Conservation (phyloP, 1,140 invertebrate species). For the Ephestia elutella region DNA sequence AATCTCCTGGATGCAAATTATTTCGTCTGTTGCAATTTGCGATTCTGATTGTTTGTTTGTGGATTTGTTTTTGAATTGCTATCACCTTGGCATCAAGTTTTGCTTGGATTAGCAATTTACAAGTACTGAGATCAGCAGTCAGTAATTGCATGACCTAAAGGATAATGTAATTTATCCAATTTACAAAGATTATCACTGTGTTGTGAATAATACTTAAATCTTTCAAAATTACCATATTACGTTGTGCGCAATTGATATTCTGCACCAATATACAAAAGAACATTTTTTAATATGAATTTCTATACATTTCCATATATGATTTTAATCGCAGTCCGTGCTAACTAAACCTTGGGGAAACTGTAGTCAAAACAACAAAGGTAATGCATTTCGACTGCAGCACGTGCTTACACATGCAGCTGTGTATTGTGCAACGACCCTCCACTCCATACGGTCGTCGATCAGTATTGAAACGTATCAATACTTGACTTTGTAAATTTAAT, state of each 20-base stretch:
- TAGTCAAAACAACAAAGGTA: background rate
- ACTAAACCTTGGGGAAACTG: background rate
- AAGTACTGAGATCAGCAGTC: background rate
- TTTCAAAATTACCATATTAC: too few relatives aligned
- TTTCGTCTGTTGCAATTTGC: background rate
- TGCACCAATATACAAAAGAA: too few relatives aligned
- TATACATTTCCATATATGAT: background rate
- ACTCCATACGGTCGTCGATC: background rate
- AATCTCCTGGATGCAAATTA: conserved; percentile 9
- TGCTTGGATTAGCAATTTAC: background rate
- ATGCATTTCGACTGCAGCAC: conserved; percentile 2
- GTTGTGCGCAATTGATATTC: too few relatives aligned
- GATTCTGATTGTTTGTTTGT: background rate
- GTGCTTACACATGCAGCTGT: conserved; percentile 6
- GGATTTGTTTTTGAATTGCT: conserved; percentile 1
- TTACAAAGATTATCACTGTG: too few relatives aligned
- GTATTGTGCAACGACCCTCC: conserved; percentile 8
- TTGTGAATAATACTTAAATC: too few relatives aligned
- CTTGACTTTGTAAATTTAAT: background rate
- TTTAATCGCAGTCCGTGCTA: background rate
- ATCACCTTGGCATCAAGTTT: background rate
- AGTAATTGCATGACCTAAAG: background rate
- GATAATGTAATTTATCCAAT: background rate
- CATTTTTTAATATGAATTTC: too few relatives aligned
- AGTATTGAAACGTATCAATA: background rate